Base-by-base conservation (phyloP, 2,888 invertebrate genomes). In the Notodonta dromedarius region DNA sequence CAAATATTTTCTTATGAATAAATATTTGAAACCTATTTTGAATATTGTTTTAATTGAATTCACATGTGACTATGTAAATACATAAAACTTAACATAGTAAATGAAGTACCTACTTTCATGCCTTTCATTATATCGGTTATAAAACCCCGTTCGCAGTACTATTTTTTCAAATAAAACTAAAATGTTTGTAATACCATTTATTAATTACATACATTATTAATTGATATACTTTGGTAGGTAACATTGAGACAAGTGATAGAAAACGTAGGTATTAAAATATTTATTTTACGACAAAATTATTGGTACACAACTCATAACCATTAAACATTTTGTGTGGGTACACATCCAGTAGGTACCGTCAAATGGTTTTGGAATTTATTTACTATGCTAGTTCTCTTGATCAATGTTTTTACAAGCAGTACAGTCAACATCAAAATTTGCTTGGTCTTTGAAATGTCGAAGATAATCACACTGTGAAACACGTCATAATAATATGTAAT, bases 1-100 rank as follows among this genome's bases (percentile, higher is more conserved):
- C 59, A 77, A 67, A 76, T 77, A 75, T 75, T 76, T 71, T 77
- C 76, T 71, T 69, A 77, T 65, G 63, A 76, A 62, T 75, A 76
- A 76, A 74, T 53, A 72, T 69, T 67, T 7, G 65, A 71, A 73
- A 67, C 65, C 59, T 58, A 40, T 53, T 51, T 16, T 32, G 13
- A 4, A 1, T 48, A 11, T 0, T 46, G 53, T 67, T 51, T 60
- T 13, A 6, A 32, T 42, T 9, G 1, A 24, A 24, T 24, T 24
- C 24, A 24, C 24, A 24, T 24, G 24, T 24, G 24, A 24, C 1
- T 24, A 24, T 24, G 24, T 24, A 24, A 24, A 24, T 1, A 24
- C 24, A n/a, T n/a, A 24, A 24, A 24, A 24, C 24, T 24, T 24
- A 2, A 24, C 24, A 24, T 24, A 24, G 24, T 24, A 24, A 24